Evolutionary conservation across 2,888 invertebrate species (phyloP), one percentile per base, ranked within the genome.

Genomic region (Polydrusus pterygomalis): DNA sequence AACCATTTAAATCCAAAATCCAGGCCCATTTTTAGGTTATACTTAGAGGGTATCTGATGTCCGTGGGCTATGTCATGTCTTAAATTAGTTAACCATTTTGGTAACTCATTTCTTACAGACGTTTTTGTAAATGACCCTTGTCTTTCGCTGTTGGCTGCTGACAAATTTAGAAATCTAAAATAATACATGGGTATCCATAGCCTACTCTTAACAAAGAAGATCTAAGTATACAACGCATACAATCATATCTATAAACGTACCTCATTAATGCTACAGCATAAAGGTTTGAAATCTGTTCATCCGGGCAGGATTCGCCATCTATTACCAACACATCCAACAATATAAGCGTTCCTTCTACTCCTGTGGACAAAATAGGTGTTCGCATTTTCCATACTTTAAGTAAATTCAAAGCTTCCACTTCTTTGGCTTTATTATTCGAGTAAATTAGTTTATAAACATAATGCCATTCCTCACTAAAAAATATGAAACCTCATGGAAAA

Each of bases 41-140:
- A 88, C 34, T 93, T 85, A 0, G 92, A 90, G 15, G 95, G 95
- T 38, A 94, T 86, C 77, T 89, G 89, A 78, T 92, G 90, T 69
- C 91, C 91, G 85, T 96, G 96, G 34, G 95, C 93, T 47, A 93
- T 91, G 78, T 94, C 92, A 85, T 96, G 95, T 68, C 96, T 89
- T 67, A 96, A 85, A 79, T 93, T 91, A 7, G 96, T 92, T 72
- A 96, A 90, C 95, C 95, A 96, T 76, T 92, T 91, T 0, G 96
- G 96, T 49, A 96, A 90, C 51, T 92, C 92, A 74, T 93, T 87
- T 85, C 91, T 89, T 78, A 89, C 89, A 0, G 93, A 93, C 40
- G 91, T 91, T 82, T 89, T 88, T 76, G 91, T 83, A 80, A 87
- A 87, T 49, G 84, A 84, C 5, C 87, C 87, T 81, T 87, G 87